Evolutionary conservation across 2,888 invertebrate genomes (phyloP), one percentile per base, ranked within the genome.

Genomic region (Diloba caeruleocephala): DNA sequence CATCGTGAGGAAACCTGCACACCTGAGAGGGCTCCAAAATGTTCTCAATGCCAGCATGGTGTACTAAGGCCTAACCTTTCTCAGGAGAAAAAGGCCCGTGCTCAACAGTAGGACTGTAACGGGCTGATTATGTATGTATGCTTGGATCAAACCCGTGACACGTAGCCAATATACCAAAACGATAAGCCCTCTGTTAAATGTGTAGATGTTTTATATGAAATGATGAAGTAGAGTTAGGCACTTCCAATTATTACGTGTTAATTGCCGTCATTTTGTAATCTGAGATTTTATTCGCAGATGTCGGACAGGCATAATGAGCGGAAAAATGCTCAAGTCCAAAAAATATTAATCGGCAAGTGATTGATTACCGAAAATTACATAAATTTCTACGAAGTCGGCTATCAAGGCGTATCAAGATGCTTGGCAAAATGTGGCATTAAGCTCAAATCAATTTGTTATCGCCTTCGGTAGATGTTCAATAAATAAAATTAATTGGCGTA

Each of bases 401-500:
- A 48, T 60, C 42, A 39, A 38, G 12, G 12, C 3, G 26, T 28
- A 56, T 53, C 65, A 53, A 65, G 56, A 65, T 50, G 26, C 23
- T 17, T 19, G 25, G 10, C 36, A 33, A 45, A 55, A 59, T 64
- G 48, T 60, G 51, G 49, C 55, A 49, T 60, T 32, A 46, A 43
- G 36, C 32, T 25, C 34, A n/a, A 34, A 41, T 43, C 55, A 44
- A 41, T 36, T 17, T 37, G 32, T 45, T 52, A 60, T 55, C 55
- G 51, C 19, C 28, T 32, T 28, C 43, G 21, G 28, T 4, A 41
- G 49, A 63, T 59, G 49, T 61, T 75, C 57, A 74, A 76, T 76
- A 76, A 74, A 72, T 71, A 71, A 76, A 78, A 72, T 75, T 79
- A 79, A 81, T 82, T 78, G 76, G 71, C 62, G 42, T 62, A 48